These are phyloP conservation scores for Crax fasciolata DNA, from an alignment of 2,797 vertebrate species.

Conservation along the genomic window DNA sequence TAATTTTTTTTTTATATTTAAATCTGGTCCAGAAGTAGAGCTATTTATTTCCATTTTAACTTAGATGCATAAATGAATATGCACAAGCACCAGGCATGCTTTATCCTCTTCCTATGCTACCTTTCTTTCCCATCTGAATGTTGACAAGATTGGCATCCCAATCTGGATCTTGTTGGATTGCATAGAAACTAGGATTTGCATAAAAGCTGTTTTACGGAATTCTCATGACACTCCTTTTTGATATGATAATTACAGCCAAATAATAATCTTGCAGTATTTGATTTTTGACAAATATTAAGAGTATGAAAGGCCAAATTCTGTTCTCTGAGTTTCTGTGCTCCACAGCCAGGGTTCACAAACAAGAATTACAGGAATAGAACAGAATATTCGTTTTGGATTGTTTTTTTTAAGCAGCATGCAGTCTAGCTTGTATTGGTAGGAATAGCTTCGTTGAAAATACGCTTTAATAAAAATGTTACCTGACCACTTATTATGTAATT, in stretches of 20 bases:
- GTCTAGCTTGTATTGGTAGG: not conserved
- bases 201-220: not conserved
- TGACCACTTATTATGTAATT: not conserved
- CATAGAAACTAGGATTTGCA: not conserved
- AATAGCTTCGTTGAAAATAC: not conserved
- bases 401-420: not conserved
- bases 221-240: not conserved
- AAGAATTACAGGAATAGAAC: not conserved
- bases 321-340: not conserved
- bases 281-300: not conserved
- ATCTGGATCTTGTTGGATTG: not conserved
- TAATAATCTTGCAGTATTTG: not conserved
- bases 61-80: not conserved
- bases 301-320: not conserved
- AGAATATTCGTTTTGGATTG: not conserved
- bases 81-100: not conserved
- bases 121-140: not conserved
- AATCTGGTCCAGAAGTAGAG: not conserved
- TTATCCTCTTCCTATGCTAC: not conserved
- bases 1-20: not conserved
- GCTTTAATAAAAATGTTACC: not conserved
- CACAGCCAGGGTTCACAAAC: not conserved
- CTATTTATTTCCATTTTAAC: not conserved
- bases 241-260: not conserved
- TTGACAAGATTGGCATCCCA: not conserved